These are phyloP conservation scores for Zaprionus bogoriensis DNA, from an alignment of 2,888 invertebrate genomes.

Conservation along the genomic window DNA sequence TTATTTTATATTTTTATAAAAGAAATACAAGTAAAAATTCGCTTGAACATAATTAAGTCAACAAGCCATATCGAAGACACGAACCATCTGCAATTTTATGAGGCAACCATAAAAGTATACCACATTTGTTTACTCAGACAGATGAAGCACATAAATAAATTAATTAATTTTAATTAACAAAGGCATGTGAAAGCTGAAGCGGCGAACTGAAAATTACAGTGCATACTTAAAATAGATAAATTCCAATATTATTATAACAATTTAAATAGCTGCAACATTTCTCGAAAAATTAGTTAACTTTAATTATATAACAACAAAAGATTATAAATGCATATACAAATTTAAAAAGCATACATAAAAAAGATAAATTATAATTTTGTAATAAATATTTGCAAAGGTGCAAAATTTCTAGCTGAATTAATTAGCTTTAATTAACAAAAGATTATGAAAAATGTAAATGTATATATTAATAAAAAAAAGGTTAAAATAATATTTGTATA, in stretches of 20 bases:
- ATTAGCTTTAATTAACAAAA: no score
- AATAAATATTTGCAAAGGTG: not conserved
- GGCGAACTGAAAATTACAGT: no score
- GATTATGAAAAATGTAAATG: no score
- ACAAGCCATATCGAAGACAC: slow-evolving; percentile 12
- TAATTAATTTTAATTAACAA: not conserved
- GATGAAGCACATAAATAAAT: not conserved
- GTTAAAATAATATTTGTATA: no score
- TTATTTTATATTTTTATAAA: not conserved
- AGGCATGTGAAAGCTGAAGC: no score
- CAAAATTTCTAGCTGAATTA: not conserved
- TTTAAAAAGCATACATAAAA: not conserved
- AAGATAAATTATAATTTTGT: not conserved
- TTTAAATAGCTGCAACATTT: not conserved
- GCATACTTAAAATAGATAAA: not conserved
- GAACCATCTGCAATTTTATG: slow-evolving; percentile 38
- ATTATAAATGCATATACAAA: no score
- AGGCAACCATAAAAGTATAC: slow-evolving; percentile 65
- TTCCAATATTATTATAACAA: not conserved
- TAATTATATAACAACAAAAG: no score
- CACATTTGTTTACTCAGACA: slow-evolving; percentile 13
- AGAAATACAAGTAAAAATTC: not conserved
- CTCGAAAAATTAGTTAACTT: no score
- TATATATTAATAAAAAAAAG: not conserved
- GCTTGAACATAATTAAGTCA: not conserved